Evolutionary conservation across 2,113 vertebrate genomes (phyloP), one percentile per base, ranked within the genome.

Genomic region (Laterallus jamaicensis): DNA sequence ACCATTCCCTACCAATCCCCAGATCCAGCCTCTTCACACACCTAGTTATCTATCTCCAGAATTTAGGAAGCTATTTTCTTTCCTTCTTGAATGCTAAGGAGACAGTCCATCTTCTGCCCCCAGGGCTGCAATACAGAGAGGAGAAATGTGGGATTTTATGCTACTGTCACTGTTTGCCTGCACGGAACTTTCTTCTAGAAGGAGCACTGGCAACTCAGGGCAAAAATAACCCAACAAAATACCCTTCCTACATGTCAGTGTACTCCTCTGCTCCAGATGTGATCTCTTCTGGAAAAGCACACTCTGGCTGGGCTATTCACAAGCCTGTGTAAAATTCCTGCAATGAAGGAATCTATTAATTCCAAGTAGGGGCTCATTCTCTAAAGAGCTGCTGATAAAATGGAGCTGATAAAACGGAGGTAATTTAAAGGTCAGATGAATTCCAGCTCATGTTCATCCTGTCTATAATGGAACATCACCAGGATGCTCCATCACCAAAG

Each of bases 381-480:
- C 74, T 86, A 90, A 93, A 95, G 67, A 95, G 68, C 85, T 87
- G 69, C 79, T 90, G 89, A 96, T 95, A 92, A 92, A 94, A 93
- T 82, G 80, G n/a, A 39, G 52, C 75, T 4, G 60, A 97, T 97
- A 97, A 96, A 93, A 89, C 15, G 26, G 63, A 97, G 71, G 89
- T 91, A 95, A 96, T 97, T 92, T 97, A 97, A 97, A 97, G 97
- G 97, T 97, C 97, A 97, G 82, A 88, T 69, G 82, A 95, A 96
- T 95, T 54, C 75, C 91, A 66, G 40, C 68, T 95, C 31, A 2
- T 79, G 91, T 85, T 96, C 90, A 15, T 93, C 93, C 88, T 87
- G 47, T 56, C 95, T 69, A 66, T 88, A 96, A 93, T 40, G 70
- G 87, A 95, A 85, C 79, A 95, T 85, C 81, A 88, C 80, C 59